Base-by-base conservation (phyloP, 2,888 invertebrate genomes). In the Synergus itoensis region DNA sequence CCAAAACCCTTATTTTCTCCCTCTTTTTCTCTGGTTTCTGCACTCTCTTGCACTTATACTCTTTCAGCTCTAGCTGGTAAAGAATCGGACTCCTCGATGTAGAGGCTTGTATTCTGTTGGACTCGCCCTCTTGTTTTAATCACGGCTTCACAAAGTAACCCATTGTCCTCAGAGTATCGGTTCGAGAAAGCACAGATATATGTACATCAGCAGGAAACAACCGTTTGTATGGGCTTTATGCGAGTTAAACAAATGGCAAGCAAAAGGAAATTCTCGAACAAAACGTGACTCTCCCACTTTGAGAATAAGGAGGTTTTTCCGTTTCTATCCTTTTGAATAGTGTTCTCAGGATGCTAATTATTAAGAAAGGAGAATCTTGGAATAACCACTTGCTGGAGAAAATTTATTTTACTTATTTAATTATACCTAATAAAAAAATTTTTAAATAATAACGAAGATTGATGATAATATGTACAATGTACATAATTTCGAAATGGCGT, bases 121-220 rank as follows among this genome's bases (percentile, higher is more conserved):
- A 80, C 85, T 83, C 82, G 73, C 80, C 73, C 83, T 79, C 84
- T 83, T 84, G 84, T 84, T 86, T 86, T 86, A 86, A 86, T 86
- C 85, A 86, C 82, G 82, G 79, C 62, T 81, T 81, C 81, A 84
- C 85, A 86, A 85, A 85, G 86, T 86, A 84, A 83, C 82, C 84
- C 78, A 84, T 86, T 85, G 85, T 86, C 83, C 85, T 84, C 81
- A 78, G 85, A 82, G 83, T 84, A 85, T 85, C 84, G 83, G 85
- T 80, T 83, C 85, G 82, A 83, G 81, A 84, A 83, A 65, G 78
- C 67, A 78, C 81, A 78, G 80, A 76, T 77, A 36, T 73, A 73
- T 53, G 36, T 67, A 67, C n/a, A 62, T 11, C 36, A 40, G 12
- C 18, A 73, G 83, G 65, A 79, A 81, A 83, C 80, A 81, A 81